Evolutionary conservation across 2,113 vertebrate species (phyloP), one percentile per base, ranked within the genome.

Genomic region (Silurus meridionalis): DNA sequence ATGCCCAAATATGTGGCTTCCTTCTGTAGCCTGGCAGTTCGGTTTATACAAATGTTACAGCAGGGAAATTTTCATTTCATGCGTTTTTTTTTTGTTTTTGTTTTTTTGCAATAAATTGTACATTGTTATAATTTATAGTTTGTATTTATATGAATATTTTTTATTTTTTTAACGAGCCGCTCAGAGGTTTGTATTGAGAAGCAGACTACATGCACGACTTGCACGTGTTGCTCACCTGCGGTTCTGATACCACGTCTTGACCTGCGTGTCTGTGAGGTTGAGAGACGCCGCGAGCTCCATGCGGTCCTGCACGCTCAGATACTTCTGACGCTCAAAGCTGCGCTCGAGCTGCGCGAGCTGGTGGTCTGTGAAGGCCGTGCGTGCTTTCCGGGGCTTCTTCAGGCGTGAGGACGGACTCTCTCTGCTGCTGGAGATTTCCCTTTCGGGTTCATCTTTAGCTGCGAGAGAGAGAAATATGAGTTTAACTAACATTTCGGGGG

Each of bases 241-340:
- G 92, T 95, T 94, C 90, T 95, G 94, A 95, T 98, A 97, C 97
- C 97, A 98, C 88, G 98, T 99, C 92, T 99, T 98, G 90, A 98
- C 97, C 93, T 99, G 97, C 8, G 96, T 96, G 96, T 98, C 96
- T 10, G 96, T 97, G 91, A 98, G 96, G 94, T 96, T 96, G 90
- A 98, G 97, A 0, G 96, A 94, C 0, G 97, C 96, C 0, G 97
- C 97, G 80, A 99, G 95, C 87, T 97, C 97, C 97, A 98, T 96
- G 72, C 97, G 94, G 93, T 98, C 97, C 94, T 98, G 97, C 72
- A 98, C 97, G 11, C 96, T 98, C 92, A 98, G 95, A 89, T 98
- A 98, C 52, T 97, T 98, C 88, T 98, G 97, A 23, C 94, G 88
- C 93, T 97, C 96, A 89, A 99, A 99, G 94, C 96, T 98, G 83